Evolutionary conservation across 92 coral and sea anemone species (phyloP).

Genomic region (Umimayanthus chanpuru): DNA sequence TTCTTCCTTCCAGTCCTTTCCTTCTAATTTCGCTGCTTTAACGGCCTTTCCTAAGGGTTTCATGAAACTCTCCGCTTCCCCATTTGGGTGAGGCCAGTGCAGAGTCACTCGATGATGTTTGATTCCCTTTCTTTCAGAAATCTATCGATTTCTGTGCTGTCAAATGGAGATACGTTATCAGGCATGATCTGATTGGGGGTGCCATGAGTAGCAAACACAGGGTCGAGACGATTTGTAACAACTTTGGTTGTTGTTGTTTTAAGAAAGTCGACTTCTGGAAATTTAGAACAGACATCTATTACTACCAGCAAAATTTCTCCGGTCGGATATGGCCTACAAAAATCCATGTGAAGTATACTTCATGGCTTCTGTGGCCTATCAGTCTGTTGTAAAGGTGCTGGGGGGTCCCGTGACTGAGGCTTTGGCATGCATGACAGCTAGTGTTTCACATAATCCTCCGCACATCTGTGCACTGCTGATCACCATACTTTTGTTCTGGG

Average conservation of each 20-base stretch:
- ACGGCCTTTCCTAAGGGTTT: slow-evolving; percentile 32
- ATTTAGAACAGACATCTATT: neutral
- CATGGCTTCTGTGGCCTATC: too few relatives aligned
- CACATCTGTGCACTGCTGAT: slow-evolving; percentile 1
- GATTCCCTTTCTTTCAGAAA: slow-evolving; percentile 8
- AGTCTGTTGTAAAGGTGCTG: too few relatives aligned
- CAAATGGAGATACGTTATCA: slow-evolving; percentile 41
- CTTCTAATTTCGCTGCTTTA: slow-evolving; percentile 30
- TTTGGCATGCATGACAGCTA: too few relatives aligned
- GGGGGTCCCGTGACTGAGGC: too few relatives aligned
- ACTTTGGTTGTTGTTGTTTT: neutral
- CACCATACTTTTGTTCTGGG: slow-evolving; percentile 25
- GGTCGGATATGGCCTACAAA: neutral
- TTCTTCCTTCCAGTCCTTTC: slow-evolving; percentile 35
- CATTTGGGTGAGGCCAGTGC: slow-evolving; percentile 42
- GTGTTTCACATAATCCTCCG: too few relatives aligned
- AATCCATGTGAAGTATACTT: too few relatives aligned
- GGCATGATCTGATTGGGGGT: slow-evolving; percentile 9
- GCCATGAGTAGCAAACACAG: slow-evolving; percentile 35
- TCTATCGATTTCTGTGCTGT: neutral
- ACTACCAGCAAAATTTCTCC: too few relatives aligned
- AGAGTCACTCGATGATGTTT: slow-evolving; percentile 24
- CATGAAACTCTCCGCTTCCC: slow-evolving; percentile 36
- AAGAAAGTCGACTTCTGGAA: slow-evolving; percentile 38
- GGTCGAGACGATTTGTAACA: slow-evolving; percentile 1